Evolutionary conservation across 2,888 invertebrate species (phyloP).

Genomic region (Oscheius onirici): DNA sequence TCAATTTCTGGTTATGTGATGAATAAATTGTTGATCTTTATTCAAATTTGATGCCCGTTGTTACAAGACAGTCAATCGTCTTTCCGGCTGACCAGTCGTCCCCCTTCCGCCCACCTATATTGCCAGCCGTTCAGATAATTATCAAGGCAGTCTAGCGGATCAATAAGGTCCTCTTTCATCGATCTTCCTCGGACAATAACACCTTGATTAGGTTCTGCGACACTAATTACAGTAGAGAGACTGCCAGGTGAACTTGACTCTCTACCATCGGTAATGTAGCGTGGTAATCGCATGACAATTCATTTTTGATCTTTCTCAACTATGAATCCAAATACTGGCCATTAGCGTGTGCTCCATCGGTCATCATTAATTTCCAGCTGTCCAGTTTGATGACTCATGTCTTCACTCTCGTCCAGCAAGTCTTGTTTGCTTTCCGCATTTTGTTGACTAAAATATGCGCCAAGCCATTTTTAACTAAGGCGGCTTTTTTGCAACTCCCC

Average conservation of each 20-base stretch:
- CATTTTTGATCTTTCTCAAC: not conserved
- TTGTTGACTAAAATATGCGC: no score
- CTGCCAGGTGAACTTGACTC: not conserved
- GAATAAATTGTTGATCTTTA: constrained; percentile 3
- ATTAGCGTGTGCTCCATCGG: not conserved
- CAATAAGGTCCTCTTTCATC: constrained; percentile 12
- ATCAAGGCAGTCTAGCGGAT: constrained; percentile 18
- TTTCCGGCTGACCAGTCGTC: not conserved
- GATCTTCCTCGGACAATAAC: not conserved
- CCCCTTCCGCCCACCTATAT: constrained; percentile 8
- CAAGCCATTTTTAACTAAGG: no score
- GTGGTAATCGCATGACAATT: not conserved
- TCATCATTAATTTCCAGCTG: not conserved
- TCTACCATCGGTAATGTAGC: no score
- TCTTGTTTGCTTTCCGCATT: no score
- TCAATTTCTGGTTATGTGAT: constrained; percentile 1
- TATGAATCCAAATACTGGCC: not conserved
- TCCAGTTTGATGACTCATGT: no score
- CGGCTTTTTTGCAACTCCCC: not conserved
- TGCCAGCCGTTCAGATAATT: constrained; percentile 27
- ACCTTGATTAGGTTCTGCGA: constrained; percentile 4
- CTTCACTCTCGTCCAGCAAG: no score
- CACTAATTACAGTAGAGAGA: not conserved
- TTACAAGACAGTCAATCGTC: not conserved
- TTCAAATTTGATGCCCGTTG: no score